These are phyloP conservation scores for Drosophila sordidapex DNA, from an alignment of 2,888 invertebrate genomes.

Conservation along the genomic window DNA sequence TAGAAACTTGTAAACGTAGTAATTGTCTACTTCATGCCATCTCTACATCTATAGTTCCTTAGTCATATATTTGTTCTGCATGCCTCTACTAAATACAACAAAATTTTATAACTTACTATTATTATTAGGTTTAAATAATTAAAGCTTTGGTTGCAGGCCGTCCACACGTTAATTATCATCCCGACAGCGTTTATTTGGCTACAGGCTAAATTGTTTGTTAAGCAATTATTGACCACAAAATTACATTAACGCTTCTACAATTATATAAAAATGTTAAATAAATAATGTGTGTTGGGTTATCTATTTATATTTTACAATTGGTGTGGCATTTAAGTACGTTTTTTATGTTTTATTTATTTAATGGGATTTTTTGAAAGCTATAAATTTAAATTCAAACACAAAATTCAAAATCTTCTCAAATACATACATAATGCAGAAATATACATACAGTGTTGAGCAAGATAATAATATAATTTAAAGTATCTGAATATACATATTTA, in stretches of 20 bases:
- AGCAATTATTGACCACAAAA: constrained; percentile 13
- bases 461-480: background rate
- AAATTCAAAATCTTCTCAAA: background rate
- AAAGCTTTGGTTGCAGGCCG: constrained; percentile 18
- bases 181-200: background rate
- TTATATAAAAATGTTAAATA: background rate
- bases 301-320: constrained; percentile 5
- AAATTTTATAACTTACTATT: constrained; percentile 47
- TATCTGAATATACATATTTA: background rate
- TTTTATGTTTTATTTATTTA: background rate
- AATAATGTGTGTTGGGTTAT: background rate
- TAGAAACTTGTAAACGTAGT: constrained; percentile 16
- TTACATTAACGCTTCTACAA: constrained; percentile 13
- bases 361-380: background rate
- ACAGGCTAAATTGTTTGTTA: constrained; percentile 1
- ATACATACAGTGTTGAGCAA: too few relatives aligned
- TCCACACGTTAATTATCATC: constrained; percentile 43
- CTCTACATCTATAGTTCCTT: background rate
- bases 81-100: background rate
- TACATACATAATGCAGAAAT: background rate
- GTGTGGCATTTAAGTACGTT: background rate
- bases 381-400: background rate
- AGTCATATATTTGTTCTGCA: too few relatives aligned
- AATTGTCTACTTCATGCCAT: background rate
- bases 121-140: constrained; percentile 58